Base-by-base conservation (phyloP, 2,113 vertebrate genomes). In the Peromyscus polionotus region DNA sequence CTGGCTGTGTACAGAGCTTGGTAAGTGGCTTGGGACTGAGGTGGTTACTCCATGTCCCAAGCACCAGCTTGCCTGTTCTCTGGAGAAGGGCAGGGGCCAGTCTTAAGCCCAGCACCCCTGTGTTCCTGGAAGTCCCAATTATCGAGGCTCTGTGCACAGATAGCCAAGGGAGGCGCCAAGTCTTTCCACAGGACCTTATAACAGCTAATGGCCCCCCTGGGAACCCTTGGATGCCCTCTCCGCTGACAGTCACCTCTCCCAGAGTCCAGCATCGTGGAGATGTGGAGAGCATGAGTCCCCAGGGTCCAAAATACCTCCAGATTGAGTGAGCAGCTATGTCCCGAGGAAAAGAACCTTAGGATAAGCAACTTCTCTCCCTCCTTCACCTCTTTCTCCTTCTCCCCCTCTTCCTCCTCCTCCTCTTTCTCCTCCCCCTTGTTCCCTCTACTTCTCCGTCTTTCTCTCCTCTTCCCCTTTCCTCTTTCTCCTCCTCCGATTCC, bases 351-450 rank as follows among this genome's bases (percentile, higher is more conserved):
- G 36, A 28, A 22, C 22, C 67, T 13, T 31, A 1, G 72, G 93
- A 26, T 57, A 39, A 72, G 73, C 51, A n/a, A 20, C 19, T n/a
- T 51, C 16, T n/a, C 2, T 17, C 5, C 51, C 2, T 22, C 22
- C 7, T 7, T 19, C n/a, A 24, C 3, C 20, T 22, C n/a, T 12
- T 5, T 24, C 72, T 6, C 8, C n/a, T 24, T 14, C 5, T 3
- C 8, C 28, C 11, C 31, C 4, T 11, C 10, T 5, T 26, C 22
- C 7, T 63, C 61, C 33, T 70, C 7, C 16, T 16, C 28, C 14
- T 31, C 4, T 1, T 63, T 7, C 6, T 26, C 22, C 61, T 28
- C 39, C 72, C 14, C 8, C n/a, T 42, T 14, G 1, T 3, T 8
- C 28, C 11, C 31, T 19, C 16, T 7, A 20, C 4, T 11, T 3